Percentiles rank a stretch among this genome's conserved stretches.
Conservation (phyloP, 1,140 invertebrate species). For the Brachystomella parvula region DNA sequence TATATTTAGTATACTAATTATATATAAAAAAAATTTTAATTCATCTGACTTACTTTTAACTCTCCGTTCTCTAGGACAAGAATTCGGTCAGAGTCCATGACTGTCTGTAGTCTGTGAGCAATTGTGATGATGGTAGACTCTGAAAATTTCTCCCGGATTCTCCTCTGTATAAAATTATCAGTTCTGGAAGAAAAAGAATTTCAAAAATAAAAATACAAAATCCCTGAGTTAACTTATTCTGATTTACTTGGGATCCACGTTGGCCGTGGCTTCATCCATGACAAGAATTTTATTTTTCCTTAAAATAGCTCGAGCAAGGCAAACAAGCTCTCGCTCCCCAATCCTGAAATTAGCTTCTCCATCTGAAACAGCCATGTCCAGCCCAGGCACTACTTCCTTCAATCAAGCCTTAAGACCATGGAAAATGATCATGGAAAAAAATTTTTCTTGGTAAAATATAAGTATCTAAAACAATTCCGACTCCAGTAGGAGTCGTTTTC, state of each 20-base stretch:
- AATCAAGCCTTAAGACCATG: constrained; percentile 42
- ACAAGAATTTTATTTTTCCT: constrained; percentile 24
- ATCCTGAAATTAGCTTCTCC: constrained; percentile 13
- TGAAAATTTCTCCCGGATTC: constrained; percentile 20
- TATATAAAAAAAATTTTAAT: neutral
- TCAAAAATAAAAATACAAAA: constrained; percentile 11
- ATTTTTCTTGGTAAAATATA: too few species aligned
- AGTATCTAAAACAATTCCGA: too few species aligned
- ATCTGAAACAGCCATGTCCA: constrained; percentile 38
- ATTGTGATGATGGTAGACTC: constrained; percentile 28
- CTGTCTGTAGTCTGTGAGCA: constrained; percentile 25
- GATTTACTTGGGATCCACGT: constrained; percentile 42
- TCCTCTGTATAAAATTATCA: constrained; percentile 49
- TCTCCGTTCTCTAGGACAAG: constrained; percentile 19
- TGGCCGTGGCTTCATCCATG: constrained; percentile 28
- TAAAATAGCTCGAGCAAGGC: constrained; percentile 22
- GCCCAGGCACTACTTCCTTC: constrained; percentile 38
- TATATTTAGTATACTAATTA: too few species aligned
- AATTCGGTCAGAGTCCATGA: constrained; percentile 29
- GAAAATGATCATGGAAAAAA: too few species aligned
- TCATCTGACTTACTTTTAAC: constrained; percentile 9
- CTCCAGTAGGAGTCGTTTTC: too few species aligned
- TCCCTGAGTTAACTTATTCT: constrained; percentile 9
- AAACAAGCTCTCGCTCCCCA: constrained; percentile 17
- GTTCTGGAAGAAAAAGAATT: constrained; percentile 49